Base-by-base conservation (phyloP, 2,113 vertebrate genomes). In the Salvator merianae region DNA sequence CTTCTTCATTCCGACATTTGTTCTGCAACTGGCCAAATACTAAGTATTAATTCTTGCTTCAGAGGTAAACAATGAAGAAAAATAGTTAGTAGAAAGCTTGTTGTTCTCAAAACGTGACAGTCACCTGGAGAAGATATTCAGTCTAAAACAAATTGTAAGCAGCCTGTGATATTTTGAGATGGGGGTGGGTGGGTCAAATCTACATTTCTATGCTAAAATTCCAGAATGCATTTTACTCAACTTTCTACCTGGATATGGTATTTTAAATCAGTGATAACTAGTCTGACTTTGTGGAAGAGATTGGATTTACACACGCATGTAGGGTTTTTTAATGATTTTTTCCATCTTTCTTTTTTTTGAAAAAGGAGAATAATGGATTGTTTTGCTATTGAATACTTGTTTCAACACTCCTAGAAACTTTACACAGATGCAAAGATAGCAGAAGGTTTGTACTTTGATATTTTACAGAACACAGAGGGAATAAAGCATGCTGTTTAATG, bases 381-480 rank as follows among this genome's bases (percentile, higher is more conserved):
- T 63, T 20, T 90, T 59, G 6, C 32, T 82, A 77, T n/a, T 85
- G 72, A 81, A n/a, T 1, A 3, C 14, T 28, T 81, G 76, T 81
- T 84, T 89, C 83, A 90, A 26, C 36, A 85, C 4, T 1, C 74
- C 53, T 81, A 78, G 81, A 70, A 80, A 83, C 38, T 26, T 68
- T 79, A 30, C 82, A 13, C 76, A 55, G 79, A 70, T 84, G 59
- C 7, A 5, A 84, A 20, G 65, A 26, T 1, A 53, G 20, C 22
- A 32, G 72, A 63, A 40, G 0, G 1, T 34, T 77, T 76, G 36
- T 26, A 47, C 36, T 81, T 68, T 88, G 81, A 53, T 77, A 72
- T 90, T 93, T 85, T 87, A 89, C 63, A 26, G 38, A 16, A 83
- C 8, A 24, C 6, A 32, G 9, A 75, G 59, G 72, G 53, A 55